These are phyloP conservation scores for Troides oblongomaculatus DNA, from an alignment of 2,888 invertebrate genomes.

Conservation along the genomic window DNA sequence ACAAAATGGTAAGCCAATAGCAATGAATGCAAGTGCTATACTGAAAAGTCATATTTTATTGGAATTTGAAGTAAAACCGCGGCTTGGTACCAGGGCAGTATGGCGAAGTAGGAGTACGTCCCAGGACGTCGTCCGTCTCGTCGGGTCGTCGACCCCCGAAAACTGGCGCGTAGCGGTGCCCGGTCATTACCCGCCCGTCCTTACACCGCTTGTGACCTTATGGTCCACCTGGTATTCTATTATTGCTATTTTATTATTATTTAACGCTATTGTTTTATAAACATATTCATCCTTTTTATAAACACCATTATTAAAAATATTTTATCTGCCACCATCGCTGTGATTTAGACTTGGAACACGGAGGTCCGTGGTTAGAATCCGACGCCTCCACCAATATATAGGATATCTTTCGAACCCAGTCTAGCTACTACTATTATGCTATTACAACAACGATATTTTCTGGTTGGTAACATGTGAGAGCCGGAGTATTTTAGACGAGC, in stretches of 20 bases:
- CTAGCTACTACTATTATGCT: too few relatives aligned
- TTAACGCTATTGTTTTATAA: background rate
- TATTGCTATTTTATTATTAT: slow-evolving; percentile 42
- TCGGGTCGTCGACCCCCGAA: slow-evolving; percentile 71
- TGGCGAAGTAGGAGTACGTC: slow-evolving; percentile 56
- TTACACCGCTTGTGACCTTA: slow-evolving; percentile 69
- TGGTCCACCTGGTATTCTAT: slow-evolving; percentile 65
- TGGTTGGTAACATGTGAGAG: too few relatives aligned
- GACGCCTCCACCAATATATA: too few relatives aligned
- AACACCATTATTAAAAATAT: background rate
- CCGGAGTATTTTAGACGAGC: too few relatives aligned
- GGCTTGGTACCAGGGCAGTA: slow-evolving; percentile 56
- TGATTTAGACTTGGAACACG: too few relatives aligned
- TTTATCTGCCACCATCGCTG: too few relatives aligned
- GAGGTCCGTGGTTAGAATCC: too few relatives aligned
- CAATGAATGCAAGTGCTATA: too few relatives aligned
- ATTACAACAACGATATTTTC: too few relatives aligned
- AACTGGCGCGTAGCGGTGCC: slow-evolving; percentile 75
- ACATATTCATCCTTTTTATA: background rate
- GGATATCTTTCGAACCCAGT: too few relatives aligned
- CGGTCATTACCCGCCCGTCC: slow-evolving; percentile 77
- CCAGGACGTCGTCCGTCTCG: slow-evolving; percentile 65
- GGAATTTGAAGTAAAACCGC: slow-evolving; percentile 29
- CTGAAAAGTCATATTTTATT: background rate
- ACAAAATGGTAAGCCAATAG: too few relatives aligned